Percentiles rank a stretch among this genome's conserved stretches.
phyloP scores from a whole-genome alignment of 2,888 invertebrate species.

The Drosophila sordidula region DNA sequence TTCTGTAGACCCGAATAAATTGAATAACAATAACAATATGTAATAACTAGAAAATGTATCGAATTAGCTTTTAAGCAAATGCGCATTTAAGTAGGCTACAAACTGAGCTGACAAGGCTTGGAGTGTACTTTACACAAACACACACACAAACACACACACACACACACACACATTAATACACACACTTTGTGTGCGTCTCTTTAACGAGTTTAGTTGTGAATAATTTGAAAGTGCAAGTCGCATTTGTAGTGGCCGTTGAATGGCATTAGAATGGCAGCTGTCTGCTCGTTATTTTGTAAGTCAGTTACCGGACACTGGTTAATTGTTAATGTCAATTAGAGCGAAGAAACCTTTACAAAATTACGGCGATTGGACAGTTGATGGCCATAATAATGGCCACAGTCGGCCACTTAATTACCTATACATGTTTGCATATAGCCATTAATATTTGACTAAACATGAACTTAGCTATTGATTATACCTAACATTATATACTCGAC shows the following conservation, averaged over 20 bases:
- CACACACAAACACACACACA: constrained; percentile 23
- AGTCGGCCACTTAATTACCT: constrained; percentile 32
- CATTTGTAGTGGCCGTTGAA: constrained; percentile 36
- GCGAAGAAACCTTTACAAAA: constrained; percentile 31
- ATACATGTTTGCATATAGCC: constrained; percentile 55
- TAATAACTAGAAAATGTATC: constrained; percentile 62
- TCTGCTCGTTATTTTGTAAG: constrained; percentile 58
- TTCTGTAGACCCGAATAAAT: constrained; percentile 39
- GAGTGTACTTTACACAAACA: constrained; percentile 23
- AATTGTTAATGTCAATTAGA: constrained; percentile 61
- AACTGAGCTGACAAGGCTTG: constrained; percentile 34
- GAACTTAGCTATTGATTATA: constrained; percentile 70
- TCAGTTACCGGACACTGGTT: constrained; percentile 57
- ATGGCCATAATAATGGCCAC: constrained; percentile 31
- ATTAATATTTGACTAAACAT: constrained; percentile 75
- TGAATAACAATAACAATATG: constrained; percentile 41
- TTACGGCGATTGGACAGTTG: constrained; percentile 49
- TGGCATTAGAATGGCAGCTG: constrained; percentile 62
- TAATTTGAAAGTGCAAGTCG: constrained; percentile 35
- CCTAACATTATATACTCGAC: constrained; percentile 11
- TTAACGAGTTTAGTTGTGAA: constrained; percentile 46
- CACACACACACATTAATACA: constrained; percentile 17
- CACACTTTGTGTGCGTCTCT: constrained; percentile 8
- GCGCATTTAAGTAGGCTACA: constrained; percentile 42
- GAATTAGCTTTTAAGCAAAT: constrained; percentile 55